A percentile compares a stretch with the other conserved stretches of the same genome.
Conservation (phyloP, 2,888 invertebrate genomes). For the Teleogryllus oceanicus region DNA sequence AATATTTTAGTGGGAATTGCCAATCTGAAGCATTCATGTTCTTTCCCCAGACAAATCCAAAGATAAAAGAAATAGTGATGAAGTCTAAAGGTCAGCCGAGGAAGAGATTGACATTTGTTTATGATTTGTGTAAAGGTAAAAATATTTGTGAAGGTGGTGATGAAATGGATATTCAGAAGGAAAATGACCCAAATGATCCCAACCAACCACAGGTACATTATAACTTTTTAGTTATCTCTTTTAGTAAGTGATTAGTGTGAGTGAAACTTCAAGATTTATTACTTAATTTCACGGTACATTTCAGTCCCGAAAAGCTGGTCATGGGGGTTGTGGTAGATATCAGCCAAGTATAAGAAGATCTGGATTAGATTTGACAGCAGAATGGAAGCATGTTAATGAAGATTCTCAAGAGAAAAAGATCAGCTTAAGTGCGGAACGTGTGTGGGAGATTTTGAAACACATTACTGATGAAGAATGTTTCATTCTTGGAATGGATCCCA, state of each 20-base stretch:
- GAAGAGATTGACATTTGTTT: constrained; percentile 90
- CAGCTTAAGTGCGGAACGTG: constrained; percentile 87
- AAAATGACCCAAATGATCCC: constrained; percentile 46
- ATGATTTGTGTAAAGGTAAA: constrained; percentile 96
- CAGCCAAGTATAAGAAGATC: constrained; percentile 88
- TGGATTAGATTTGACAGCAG: constrained; percentile 91
- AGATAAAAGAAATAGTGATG: constrained; percentile 89
- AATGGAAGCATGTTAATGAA: constrained; percentile 99
- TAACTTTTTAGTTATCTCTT: neutral
- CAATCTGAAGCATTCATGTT: neutral
- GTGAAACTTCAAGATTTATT: neutral
- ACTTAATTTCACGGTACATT: constrained; percentile 28
- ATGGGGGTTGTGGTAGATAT: constrained; percentile 97
- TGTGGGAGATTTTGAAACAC: constrained; percentile 75
- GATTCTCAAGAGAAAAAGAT: constrained; percentile 98
- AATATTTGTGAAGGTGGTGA: constrained; percentile 98
- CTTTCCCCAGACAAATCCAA: constrained; percentile 69
- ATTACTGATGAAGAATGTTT: constrained; percentile 87
- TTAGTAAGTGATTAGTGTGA: neutral
- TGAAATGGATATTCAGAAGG: constrained; percentile 89
- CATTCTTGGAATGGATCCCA: constrained; percentile 93
- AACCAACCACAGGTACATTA: constrained; percentile 38
- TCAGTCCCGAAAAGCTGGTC: constrained; percentile 60
- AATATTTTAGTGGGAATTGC: neutral
- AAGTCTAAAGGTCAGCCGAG: constrained; percentile 96